These are phyloP conservation scores for Lichenostomus cassidix DNA, from an alignment of 2,113 vertebrate species.

Conservation along the genomic window DNA sequence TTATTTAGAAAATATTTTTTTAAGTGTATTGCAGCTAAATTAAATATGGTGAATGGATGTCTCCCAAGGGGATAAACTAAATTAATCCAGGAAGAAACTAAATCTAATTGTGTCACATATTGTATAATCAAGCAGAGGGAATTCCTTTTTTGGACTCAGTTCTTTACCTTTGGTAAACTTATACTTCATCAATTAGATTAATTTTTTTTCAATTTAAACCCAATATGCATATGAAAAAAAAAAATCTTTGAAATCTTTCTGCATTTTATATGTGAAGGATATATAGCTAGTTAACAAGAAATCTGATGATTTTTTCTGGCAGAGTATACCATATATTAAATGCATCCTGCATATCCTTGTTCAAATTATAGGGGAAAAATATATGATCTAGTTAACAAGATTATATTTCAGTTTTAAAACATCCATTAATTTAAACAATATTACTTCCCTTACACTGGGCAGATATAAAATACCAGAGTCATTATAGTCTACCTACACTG, in stretches of 20 bases:
- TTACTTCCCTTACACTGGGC: not conserved
- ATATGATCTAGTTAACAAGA: not conserved
- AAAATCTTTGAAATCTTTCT: not conserved
- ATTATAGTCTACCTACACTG: not conserved
- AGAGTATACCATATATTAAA: not conserved
- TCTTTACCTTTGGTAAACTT: not conserved
- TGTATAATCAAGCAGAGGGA: conserved; percentile 35
- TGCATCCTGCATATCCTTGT: not conserved
- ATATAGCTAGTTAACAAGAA: not conserved
- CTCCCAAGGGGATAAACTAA: conserved; percentile 51
- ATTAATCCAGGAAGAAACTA: conserved; percentile 57
- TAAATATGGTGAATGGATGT: conserved; percentile 54
- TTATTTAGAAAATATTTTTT: conserved; percentile 58
- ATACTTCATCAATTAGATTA: not conserved
- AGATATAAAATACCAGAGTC: not conserved
- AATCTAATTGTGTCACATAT: conserved; percentile 39
- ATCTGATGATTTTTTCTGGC: not conserved
- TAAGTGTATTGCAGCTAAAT: conserved; percentile 45
- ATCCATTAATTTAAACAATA: not conserved
- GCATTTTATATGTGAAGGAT: not conserved
- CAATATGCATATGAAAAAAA: not conserved
- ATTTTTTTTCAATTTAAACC: not conserved
- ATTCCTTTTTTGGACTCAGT: not conserved
- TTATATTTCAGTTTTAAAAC: not conserved
- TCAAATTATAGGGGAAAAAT: not conserved